Evolutionary conservation across 2,113 vertebrate species (phyloP).

Genomic region (Myotis davidii): DNA sequence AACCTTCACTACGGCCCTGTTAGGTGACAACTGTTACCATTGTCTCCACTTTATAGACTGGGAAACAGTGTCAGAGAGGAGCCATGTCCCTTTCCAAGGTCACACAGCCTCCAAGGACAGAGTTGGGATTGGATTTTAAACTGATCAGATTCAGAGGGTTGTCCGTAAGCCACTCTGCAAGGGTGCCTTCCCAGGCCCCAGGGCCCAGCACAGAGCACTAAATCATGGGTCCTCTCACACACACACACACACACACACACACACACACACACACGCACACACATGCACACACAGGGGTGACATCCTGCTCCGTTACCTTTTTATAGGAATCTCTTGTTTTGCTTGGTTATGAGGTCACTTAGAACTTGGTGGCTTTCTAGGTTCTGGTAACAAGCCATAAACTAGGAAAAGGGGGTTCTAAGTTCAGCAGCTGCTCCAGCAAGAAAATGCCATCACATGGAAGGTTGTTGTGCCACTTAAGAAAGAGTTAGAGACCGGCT

Average conservation of each 20-base stretch:
- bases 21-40: not conserved
- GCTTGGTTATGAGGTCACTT: not conserved
- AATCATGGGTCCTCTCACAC: not conserved
- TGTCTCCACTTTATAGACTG: not conserved
- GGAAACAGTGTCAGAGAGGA: not conserved
- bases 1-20: not conserved
- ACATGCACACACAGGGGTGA: not conserved
- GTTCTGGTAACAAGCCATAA: not conserved
- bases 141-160: not conserved
- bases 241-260: rapidly evolving
- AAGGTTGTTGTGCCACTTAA: not conserved
- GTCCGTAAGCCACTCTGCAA: not conserved
- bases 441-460: not conserved
- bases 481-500: not conserved
- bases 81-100: not conserved
- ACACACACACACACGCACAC: not conserved
- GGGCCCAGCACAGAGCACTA: not conserved
- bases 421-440: not conserved
- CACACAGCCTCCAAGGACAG: not conserved
- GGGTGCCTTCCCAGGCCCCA: not conserved
- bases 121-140: not conserved
- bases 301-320: not conserved
- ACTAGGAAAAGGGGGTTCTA: not conserved
- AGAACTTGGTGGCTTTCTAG: not conserved
- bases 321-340: not conserved